These are phyloP conservation scores for Diplogasteroides magnus DNA, from an alignment of 1,140 invertebrate genomes.

Conservation along the genomic window DNA sequence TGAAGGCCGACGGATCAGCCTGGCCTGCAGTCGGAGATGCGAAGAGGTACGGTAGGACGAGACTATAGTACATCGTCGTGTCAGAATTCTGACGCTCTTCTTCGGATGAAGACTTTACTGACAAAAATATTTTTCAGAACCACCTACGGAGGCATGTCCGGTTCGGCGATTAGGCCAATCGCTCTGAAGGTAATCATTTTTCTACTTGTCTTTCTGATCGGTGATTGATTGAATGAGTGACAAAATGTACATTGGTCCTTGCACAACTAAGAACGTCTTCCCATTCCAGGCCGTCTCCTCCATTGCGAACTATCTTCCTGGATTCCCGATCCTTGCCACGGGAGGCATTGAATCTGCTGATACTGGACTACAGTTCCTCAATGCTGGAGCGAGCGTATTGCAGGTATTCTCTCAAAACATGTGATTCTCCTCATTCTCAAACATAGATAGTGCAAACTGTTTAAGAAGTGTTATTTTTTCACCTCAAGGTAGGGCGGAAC, in stretches of 20 bases:
- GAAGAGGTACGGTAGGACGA: conserved; percentile 56
- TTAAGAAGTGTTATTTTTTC: no score
- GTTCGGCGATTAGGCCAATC: conserved; percentile 87
- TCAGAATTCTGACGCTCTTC: no score
- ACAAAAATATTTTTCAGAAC: conserved; percentile 64
- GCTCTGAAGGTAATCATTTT: conserved; percentile 66
- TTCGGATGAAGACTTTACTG: neutral
- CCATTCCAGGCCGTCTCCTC: conserved; percentile 76
- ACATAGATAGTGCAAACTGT: no score
- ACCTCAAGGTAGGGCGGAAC: no score
- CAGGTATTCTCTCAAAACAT: conserved; percentile 64
- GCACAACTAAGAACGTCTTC: no score
- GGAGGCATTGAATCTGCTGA: conserved; percentile 93
- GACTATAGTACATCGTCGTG: neutral
- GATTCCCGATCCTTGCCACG: conserved; percentile 85
- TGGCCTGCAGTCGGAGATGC: conserved; percentile 82
- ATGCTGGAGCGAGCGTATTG: conserved; percentile 80
- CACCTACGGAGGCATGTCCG: conserved; percentile 92
- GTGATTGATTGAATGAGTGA: no score
- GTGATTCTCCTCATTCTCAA: no score
- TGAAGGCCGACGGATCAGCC: conserved; percentile 72
- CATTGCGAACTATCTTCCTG: conserved; percentile 74
- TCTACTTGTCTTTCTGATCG: no score
- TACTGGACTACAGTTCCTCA: conserved; percentile 81
- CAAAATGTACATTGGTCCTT: no score